A percentile compares a stretch with the other conserved stretches of the same genome.
These are phyloP conservation scores for Homarus gammarus DNA, from an alignment of 2,888 invertebrate genomes.

Conservation along the genomic window DNA sequence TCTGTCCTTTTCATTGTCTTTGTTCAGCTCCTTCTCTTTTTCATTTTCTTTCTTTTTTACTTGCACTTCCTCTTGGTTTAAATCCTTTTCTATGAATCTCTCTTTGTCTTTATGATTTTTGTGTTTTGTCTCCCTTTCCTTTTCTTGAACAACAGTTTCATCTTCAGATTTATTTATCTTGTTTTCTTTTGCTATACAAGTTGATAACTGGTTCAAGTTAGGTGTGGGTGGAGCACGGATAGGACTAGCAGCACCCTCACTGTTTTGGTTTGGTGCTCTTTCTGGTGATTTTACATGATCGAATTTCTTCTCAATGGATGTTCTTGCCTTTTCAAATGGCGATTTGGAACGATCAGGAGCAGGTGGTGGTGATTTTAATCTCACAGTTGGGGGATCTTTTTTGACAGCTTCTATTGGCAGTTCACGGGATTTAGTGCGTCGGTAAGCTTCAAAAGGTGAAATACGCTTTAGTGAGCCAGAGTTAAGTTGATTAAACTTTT, in stretches of 20 bases:
- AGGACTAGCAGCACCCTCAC: background rate
- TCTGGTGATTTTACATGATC: slow-evolving; percentile 62
- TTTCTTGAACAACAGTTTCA: background rate
- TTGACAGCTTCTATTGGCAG: slow-evolving; percentile 43
- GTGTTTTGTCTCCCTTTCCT: background rate
- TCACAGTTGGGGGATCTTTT: slow-evolving; percentile 2
- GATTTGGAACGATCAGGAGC: slow-evolving; percentile 60
- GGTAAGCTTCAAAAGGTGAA: slow-evolving; percentile 74
- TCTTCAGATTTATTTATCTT: background rate
- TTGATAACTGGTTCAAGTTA: background rate
- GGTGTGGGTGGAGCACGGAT: background rate
- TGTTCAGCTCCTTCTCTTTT: background rate
- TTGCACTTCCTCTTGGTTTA: background rate
- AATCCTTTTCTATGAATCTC: background rate
- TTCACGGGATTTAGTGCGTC: slow-evolving; percentile 70
- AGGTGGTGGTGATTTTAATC: slow-evolving; percentile 66
- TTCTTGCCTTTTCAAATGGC: slow-evolving; percentile 66
- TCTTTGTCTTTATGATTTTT: background rate
- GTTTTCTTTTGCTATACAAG: background rate
- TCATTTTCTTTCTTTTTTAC: slow-evolving; percentile 12
- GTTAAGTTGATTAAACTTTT: slow-evolving; percentile 69
- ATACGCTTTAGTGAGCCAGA: slow-evolving; percentile 70
- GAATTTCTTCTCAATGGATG: slow-evolving; percentile 64
- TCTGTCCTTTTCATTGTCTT: slow-evolving; percentile 49
- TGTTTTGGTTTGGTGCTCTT: slow-evolving; percentile 16